Evolutionary conservation across 2,888 invertebrate species (phyloP).

Genomic region (Euspilapteryx auroguttella): DNA sequence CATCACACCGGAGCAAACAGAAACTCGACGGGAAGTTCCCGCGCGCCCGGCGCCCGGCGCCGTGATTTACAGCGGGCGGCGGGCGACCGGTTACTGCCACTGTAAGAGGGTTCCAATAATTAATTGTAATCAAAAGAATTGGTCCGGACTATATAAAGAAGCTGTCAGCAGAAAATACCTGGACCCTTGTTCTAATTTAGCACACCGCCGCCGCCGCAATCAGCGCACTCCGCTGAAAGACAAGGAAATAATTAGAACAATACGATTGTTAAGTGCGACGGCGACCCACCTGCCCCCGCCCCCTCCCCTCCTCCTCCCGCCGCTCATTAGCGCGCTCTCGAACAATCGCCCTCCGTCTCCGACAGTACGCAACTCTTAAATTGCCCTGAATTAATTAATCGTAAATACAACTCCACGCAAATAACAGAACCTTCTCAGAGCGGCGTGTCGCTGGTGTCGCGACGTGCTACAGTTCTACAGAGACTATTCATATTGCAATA

Average conservation of each 20-base stretch:
- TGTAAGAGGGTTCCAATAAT: no score
- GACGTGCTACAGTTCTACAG: background rate
- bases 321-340: constrained; percentile 5
- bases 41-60: background rate
- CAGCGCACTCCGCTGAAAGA: no score
- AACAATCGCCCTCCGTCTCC: constrained; percentile 9
- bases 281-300: background rate
- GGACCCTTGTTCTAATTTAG: no score
- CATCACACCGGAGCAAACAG: background rate
- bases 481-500: no score
- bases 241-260: constrained; percentile 2
- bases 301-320: background rate
- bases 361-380: constrained; percentile 11
- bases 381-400: constrained; percentile 19
- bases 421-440: constrained; percentile 11
- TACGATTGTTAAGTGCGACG: constrained; percentile 1
- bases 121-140: no score
- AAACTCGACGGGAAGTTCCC: background rate
- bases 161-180: no score
- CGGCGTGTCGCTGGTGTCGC: background rate
- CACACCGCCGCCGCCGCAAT: no score
- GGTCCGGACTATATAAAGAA: no score
- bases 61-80: constrained; percentile 2
- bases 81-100: background rate
- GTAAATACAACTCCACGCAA: constrained; percentile 10